Conservation (phyloP, 2,888 invertebrate genomes). For the Synanthedon formicaeformis region DNA sequence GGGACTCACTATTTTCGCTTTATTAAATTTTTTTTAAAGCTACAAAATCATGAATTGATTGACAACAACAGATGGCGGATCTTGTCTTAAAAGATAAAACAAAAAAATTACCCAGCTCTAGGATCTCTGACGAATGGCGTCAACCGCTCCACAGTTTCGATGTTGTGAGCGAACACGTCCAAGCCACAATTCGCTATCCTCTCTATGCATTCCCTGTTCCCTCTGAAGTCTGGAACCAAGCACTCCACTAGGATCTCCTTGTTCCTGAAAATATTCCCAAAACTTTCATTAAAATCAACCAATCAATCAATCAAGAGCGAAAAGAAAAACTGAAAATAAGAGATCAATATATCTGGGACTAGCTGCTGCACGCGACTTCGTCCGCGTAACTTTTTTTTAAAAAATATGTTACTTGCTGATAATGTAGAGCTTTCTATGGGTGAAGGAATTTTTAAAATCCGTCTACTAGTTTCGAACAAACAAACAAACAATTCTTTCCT, state of each 20-base stretch:
- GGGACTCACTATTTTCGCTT: background rate
- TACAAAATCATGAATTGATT: too few species aligned
- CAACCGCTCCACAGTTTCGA: slow-evolving; percentile 94
- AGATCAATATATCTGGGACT: too few species aligned
- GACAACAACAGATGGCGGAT: too few species aligned
- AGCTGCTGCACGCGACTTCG: too few species aligned
- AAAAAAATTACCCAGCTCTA: slow-evolving; percentile 80
- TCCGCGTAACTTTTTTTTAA: too few species aligned
- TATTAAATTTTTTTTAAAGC: too few species aligned
- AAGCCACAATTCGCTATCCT: slow-evolving; percentile 84
- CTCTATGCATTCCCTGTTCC: slow-evolving; percentile 79
- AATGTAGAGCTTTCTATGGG: too few species aligned
- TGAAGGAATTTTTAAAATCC: too few species aligned
- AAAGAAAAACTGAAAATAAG: background rate
- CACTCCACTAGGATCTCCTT: slow-evolving; percentile 93
- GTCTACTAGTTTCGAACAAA: too few species aligned
- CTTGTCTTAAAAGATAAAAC: background rate
- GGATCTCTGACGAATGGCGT: slow-evolving; percentile 95
- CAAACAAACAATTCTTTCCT: too few species aligned
- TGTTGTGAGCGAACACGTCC: slow-evolving; percentile 98
- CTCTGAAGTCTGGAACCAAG: slow-evolving; percentile 95
- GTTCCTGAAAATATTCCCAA: slow-evolving; percentile 66
- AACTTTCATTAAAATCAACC: background rate
- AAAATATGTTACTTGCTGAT: too few species aligned
- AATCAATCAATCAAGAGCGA: background rate